Base-by-base conservation (phyloP, 2,113 vertebrate species). In the Dasyprocta punctata region DNA sequence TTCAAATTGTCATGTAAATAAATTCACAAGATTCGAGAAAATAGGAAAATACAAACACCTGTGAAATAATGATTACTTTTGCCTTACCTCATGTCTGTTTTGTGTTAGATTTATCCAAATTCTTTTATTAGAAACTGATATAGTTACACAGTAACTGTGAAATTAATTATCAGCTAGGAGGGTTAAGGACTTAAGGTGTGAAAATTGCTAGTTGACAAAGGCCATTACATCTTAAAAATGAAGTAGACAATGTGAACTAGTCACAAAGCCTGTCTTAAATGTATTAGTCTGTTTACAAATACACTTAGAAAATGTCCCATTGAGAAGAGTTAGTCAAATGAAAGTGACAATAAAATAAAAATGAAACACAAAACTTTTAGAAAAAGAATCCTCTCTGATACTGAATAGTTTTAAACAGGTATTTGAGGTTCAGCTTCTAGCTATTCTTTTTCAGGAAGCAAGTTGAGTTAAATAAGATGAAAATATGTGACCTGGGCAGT, bases 1-100 rank as follows among this genome's bases (percentile, higher is more conserved):
- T 99, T 98, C 98, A 98, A 97, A 98, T 98, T 98, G 98, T 98
- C 98, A 98, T 98, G 98, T 98, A 99, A 98, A 99, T 98, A 98
- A 98, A 98, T 98, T 98, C 98, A 97, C 97, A 97, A 98, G 96
- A 56, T 96, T 97, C 94, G 96, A 97, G 92, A 98, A 97, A 73
- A 98, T 93, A 63, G 69, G 73, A 56, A 96, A 98, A 97, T 97
- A 96, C 95, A 97, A 97, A 96, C 89, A 98, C 71, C 97, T 98
- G 97, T 98, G 98, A 98, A 98, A 98, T 98, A 98, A 98, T 98
- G 96, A 98, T 98, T 97, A 97, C 96, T 95, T 24, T 92, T 89
- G 69, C 97, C 90, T 97, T 98, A 86, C 95, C 36, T 41, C 67
- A 0, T 0, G 97, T 78, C 82, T 52, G 26, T 87, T 97, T 96